A percentile compares a stretch with the other conserved stretches of the same genome.
Evolutionary conservation across 2,797 vertebrate genomes (phyloP).

Genomic region (Anas capensis): DNA sequence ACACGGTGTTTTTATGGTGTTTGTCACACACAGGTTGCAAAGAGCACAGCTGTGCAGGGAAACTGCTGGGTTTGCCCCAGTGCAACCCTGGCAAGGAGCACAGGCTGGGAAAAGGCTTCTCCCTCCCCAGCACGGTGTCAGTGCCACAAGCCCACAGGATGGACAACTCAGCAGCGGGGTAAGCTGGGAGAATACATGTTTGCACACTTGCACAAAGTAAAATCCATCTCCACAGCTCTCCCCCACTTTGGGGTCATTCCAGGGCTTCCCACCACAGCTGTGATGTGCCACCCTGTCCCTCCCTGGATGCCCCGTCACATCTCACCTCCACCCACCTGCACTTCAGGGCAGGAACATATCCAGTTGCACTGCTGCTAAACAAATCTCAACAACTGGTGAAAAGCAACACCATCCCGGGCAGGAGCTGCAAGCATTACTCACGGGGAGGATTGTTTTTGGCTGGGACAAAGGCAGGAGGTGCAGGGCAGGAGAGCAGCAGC

Average conservation of each 20-base stretch:
- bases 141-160: not conserved
- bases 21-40: not conserved
- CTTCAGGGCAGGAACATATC: slow-evolving; percentile 12
- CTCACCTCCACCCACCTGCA: accelerated
- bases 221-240: accelerated
- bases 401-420: accelerated
- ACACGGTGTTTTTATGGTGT: not conserved
- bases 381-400: not conserved
- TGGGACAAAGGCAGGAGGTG: not conserved
- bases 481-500: not conserved
- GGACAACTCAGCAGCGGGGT: accelerated
- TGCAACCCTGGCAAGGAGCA: not conserved
- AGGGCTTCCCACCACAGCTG: not conserved
- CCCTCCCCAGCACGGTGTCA: accelerated
- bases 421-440: not conserved
- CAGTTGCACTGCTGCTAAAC: not conserved
- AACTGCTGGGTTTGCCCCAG: accelerated
- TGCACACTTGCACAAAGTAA: not conserved
- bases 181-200: accelerated
- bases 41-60: accelerated
- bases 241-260: accelerated
- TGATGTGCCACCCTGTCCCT: not conserved
- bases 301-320: not conserved
- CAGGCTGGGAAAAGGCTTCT: not conserved
- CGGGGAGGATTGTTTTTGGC: accelerated